A percentile compares a stretch with the other conserved stretches of the same genome.
Conservation (phyloP, 2,888 invertebrate species). For the Anthoptus insignis region DNA sequence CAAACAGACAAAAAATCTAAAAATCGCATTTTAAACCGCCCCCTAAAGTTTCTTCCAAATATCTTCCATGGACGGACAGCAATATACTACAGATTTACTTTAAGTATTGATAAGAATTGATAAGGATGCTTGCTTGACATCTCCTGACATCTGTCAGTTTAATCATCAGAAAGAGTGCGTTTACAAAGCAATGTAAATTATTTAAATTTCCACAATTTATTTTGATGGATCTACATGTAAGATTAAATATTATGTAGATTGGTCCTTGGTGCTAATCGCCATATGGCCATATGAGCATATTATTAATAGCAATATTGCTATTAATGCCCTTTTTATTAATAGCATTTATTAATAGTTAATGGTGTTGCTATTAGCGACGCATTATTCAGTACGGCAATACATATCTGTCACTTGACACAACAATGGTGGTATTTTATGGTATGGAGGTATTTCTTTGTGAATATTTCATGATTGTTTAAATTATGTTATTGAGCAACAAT, state of each 20-base stretch:
- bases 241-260: background rate
- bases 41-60: no score
- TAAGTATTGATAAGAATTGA: no score
- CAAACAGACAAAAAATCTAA: no score
- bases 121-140: no score
- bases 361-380: background rate
- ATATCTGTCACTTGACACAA: background rate
- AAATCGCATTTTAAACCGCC: no score
- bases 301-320: slow-evolving; percentile 1
- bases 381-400: slow-evolving; percentile 2
- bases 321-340: slow-evolving; percentile 2
- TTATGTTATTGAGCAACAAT: background rate
- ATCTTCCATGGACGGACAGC: no score
- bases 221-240: background rate
- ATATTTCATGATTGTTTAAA: background rate
- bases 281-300: no score
- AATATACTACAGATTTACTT: no score
- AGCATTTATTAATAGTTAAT: background rate
- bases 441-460: background rate
- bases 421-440: background rate
- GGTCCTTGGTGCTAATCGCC: background rate
- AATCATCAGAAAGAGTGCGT: no score
- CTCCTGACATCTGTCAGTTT: no score
- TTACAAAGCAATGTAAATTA: background rate
- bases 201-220: slow-evolving; percentile 2